A percentile compares a stretch with the other conserved stretches of the same genome.
Evolutionary conservation across 2,113 vertebrate genomes (phyloP).

Genomic region (Triplophysa dalaica): DNA sequence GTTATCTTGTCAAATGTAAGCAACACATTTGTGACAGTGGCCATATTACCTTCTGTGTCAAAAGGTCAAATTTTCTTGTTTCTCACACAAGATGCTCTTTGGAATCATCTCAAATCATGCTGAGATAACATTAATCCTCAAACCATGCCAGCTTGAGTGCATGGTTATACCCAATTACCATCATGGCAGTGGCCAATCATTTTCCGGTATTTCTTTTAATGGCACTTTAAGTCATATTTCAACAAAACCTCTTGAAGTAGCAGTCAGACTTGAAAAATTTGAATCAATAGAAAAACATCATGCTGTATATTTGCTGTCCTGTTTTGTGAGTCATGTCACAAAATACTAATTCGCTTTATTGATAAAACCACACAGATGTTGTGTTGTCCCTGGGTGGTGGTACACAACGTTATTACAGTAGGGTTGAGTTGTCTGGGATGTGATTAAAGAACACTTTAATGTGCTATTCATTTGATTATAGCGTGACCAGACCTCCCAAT

Average conservation of each 20-base stretch:
- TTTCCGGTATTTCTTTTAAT: no score
- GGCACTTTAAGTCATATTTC: not conserved
- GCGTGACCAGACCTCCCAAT: no score
- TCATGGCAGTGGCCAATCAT: not conserved
- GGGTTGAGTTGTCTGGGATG: conserved; percentile 34
- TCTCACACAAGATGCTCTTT: no score
- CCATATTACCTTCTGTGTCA: no score
- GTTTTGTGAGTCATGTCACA: not conserved
- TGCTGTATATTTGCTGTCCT: not conserved
- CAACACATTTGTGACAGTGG: no score
- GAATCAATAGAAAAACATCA: not conserved
- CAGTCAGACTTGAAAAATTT: not conserved
- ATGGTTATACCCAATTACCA: no score
- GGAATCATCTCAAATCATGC: no score
- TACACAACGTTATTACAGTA: conserved; percentile 30
- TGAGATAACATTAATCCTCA: no score
- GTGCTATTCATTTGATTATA: conserved; percentile 34
- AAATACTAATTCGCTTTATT: conserved; percentile 11
- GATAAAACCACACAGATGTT: conserved; percentile 28
- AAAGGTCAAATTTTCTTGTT: no score
- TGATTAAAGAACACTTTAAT: conserved; percentile 44
- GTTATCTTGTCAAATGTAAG: no score
- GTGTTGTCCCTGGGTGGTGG: conserved; percentile 17
- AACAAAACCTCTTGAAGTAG: no score
- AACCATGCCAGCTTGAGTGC: no score